These are phyloP conservation scores for Hafferia zeledoni DNA, from an alignment of 2,797 vertebrate species.

Conservation along the genomic window DNA sequence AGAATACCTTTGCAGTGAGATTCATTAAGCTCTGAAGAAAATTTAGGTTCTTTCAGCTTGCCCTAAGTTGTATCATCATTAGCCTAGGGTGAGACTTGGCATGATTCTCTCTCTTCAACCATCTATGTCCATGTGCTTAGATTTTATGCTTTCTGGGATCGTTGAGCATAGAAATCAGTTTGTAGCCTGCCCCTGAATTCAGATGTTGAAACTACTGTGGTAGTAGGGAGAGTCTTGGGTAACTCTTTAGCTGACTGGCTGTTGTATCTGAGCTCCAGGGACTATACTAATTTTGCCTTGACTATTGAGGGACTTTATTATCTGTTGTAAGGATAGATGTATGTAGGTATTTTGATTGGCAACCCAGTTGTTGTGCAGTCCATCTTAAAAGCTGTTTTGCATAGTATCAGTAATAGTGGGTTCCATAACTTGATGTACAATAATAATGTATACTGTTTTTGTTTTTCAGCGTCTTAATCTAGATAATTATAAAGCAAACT, in stretches of 20 bases:
- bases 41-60: background rate
- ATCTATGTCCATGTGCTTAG: background rate
- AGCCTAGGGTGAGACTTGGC: background rate
- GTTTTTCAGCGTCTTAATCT: slow-evolving; percentile 79
- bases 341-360: background rate
- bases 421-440: background rate
- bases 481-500: slow-evolving; percentile 80
- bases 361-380: background rate
- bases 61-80: fast-evolving
- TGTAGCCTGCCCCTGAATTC: background rate
- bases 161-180: background rate
- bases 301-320: background rate
- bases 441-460: background rate
- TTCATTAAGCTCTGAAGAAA: background rate
- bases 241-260: background rate
- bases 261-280: background rate
- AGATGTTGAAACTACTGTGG: background rate
- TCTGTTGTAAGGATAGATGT: background rate
- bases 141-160: background rate
- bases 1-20: background rate
- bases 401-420: background rate
- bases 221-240: background rate
- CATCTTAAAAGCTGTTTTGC: background rate
- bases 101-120: background rate
- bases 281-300: background rate